phyloP scores from a whole-genome alignment of 2,113 vertebrate genomes.

The Eolophus roseicapilla region DNA sequence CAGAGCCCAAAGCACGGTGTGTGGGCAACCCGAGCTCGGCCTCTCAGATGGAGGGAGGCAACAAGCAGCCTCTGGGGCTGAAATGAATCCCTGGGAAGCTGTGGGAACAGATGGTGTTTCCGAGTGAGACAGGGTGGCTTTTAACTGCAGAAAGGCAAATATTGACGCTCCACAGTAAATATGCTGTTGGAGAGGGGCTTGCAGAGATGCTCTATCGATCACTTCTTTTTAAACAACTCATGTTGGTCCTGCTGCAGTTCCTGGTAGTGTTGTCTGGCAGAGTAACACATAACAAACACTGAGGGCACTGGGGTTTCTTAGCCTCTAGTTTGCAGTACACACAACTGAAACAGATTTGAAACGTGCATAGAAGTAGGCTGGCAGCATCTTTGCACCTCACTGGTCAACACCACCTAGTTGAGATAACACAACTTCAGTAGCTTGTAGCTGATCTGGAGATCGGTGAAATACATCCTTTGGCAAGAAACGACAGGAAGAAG shows the following conservation, averaged over 20 bases:
- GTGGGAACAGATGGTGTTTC: background rate
- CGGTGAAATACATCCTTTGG: background rate
- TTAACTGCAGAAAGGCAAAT: background rate
- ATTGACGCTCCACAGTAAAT: rapidly evolving
- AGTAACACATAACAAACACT: rapidly evolving
- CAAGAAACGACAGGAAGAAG: background rate
- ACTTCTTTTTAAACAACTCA: rapidly evolving
- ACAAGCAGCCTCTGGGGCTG: rapidly evolving
- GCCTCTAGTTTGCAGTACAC: background rate
- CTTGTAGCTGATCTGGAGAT: background rate
- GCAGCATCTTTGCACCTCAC: background rate
- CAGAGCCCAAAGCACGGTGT: background rate
- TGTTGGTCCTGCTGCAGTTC: background rate
- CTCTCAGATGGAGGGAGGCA: background rate
- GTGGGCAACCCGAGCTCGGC: background rate
- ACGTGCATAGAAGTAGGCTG: rapidly evolving
- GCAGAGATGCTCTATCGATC: rapidly evolving
- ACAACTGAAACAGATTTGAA: no score
- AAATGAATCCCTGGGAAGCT: background rate
- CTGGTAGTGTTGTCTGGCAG: background rate
- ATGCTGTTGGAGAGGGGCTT: rapidly evolving
- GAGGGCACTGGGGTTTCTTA: rapidly evolving
- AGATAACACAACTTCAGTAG: background rate
- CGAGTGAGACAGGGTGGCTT: rapidly evolving
- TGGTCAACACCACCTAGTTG: rapidly evolving